Evolutionary conservation across 2,113 vertebrate species (phyloP), one percentile per base, ranked within the genome.

Genomic region (Elephantulus edwardii): DNA sequence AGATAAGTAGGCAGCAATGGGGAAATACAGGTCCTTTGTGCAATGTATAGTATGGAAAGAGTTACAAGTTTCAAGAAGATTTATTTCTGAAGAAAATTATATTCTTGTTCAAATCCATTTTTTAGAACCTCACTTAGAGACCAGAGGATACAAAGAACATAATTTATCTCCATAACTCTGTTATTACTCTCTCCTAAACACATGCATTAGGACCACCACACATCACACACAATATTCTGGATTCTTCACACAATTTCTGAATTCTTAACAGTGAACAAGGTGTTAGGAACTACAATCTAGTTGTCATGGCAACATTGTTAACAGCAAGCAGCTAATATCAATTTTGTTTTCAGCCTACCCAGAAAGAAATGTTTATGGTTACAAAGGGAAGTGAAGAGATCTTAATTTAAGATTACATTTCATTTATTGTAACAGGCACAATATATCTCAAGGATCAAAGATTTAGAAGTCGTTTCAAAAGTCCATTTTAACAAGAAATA

Each of bases 71-170:
- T 44, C 58, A 80, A 38, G 44, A 42, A 46, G 64, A 50, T 70
- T 90, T 81, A 54, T 64, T 70, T 79, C 50, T 62, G 40, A 24
- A 77, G 44, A 88, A 85, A 92, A 80, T 90, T 26, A 90, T 26
- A 42, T 68, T 92, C 76, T 79, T 86, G 46, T 10, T 82, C 46
- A 72, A 83, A 83, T 52, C 9, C 17, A 22, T 72, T 74, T 48
- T 86, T 28, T 20, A 38, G 70, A 85, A 75, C 8, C 26, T 83
- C 35, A 71, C 54, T 56, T 54, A 35, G 40, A 79, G 6, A 54
- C 38, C 30, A 74, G 91, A 28, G 10, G 48, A 86, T n/a, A 50
- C 7, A 44, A 3, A 46, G 48, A 62, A 10, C 30, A 42, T 62
- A 40, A 62, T 71, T 83, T 77, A 90, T 64, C 35, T 85, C 83